Evolutionary conservation across 2,888 invertebrate genomes (phyloP), one percentile per base, ranked within the genome.

Genomic region (Caenorhabditis drosophilae): DNA sequence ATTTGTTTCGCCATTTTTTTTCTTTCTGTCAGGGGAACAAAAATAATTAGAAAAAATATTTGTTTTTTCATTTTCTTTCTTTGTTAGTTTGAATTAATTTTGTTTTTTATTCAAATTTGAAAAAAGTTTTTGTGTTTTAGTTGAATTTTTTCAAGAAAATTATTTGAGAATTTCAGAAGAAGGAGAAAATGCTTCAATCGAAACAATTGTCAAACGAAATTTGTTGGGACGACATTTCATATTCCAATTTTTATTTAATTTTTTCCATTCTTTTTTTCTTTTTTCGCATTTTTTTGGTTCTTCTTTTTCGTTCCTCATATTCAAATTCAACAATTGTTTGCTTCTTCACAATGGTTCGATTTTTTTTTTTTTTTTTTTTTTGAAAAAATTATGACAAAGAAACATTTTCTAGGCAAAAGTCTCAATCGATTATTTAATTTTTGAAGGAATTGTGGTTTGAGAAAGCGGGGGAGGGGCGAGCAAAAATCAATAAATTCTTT

Each of bases 381-480:
- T 23, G 20, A 47, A 1, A 26, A 42, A 12, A 51, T 51, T 6
- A 46, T 31, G 31, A 36, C n/a, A 36, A n/a, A 4, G 4, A n/a
- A 36, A 6, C 4, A 42, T n/a, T 36, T 44, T 56, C 35, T 45
- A 58, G 59, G 12, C 20, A 9, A 60, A 60, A 36, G 22, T 60
- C 12, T 1, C 35, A 4, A 16, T 49, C 12, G 59, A 60, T 18
- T 60, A 60, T 15, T 16, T 60, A 11, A 49, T 60, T 48, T 54
- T 53, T 15, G 53, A 60, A 40, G 59, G 59, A 9, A 40, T 60
- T 23, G 52, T 52, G 38, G 49, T 49, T n/a, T n/a, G n/a, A n/a
- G n/a, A n/a, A n/a, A n/a, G n/a, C n/a, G n/a, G n/a, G n/a, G n/a
- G n/a, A n/a, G 59, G 52, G 23, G 34, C 52, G 9, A n/a, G n/a